These are phyloP conservation scores for Oreocharis arfaki DNA, from an alignment of 2,113 vertebrate species.

Conservation along the genomic window DNA sequence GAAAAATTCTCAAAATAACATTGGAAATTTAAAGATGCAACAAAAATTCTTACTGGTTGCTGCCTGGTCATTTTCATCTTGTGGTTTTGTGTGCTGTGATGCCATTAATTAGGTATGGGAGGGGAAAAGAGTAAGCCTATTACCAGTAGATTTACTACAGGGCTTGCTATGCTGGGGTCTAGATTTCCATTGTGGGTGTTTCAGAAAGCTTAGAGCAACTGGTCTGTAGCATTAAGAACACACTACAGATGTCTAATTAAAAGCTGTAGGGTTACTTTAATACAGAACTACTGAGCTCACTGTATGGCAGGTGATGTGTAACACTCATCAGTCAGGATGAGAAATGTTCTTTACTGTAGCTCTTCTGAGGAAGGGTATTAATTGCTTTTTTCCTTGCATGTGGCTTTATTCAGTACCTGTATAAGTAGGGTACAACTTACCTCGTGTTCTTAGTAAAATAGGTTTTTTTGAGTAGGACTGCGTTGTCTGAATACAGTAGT, in stretches of 20 bases:
- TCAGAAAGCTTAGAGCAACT: constrained; percentile 11
- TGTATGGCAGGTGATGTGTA: background rate
- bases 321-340: background rate
- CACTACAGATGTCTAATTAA: background rate
- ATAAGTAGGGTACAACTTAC: background rate
- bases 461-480: background rate
- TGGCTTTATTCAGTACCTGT: background rate
- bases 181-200: background rate
- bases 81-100: background rate
- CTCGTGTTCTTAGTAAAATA: background rate
- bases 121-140: constrained; percentile 25
- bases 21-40: background rate
- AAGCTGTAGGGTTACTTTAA: constrained; percentile 9
- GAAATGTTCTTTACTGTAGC: background rate
- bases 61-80: background rate
- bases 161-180: background rate
- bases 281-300: background rate
- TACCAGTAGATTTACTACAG: constrained; percentile 12
- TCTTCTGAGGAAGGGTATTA: background rate
- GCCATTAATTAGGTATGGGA: background rate
- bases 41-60: background rate
- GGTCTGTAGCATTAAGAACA: background rate
- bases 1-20: background rate
- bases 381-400: background rate
- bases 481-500: background rate